phyloP scores from a whole-genome alignment of 1,140 invertebrate genomes.

The Drosophila pseudoobscura region DNA sequence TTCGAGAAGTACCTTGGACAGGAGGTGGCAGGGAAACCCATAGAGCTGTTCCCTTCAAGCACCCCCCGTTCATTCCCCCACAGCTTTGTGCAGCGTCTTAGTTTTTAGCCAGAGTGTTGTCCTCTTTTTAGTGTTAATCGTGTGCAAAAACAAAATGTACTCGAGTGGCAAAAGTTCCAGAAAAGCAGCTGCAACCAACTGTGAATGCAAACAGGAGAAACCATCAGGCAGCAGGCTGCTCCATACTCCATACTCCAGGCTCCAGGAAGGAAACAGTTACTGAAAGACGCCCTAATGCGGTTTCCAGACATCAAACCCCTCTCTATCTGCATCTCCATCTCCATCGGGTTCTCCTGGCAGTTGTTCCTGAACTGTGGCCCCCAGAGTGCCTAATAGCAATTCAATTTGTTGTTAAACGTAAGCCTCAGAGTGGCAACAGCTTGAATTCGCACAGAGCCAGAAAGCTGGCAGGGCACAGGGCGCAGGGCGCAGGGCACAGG shows the following conservation, averaged over 20 bases:
- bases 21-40: background rate
- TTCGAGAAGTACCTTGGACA: background rate
- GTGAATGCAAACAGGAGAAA: conserved; percentile 56
- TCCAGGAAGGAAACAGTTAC: conserved; percentile 16
- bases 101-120: conserved; percentile 40
- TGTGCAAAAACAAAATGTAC: conserved; percentile 73
- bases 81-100: conserved; percentile 42
- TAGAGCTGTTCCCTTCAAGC: no score
- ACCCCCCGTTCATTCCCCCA: background rate
- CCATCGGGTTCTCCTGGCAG: background rate
- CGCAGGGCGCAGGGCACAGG: background rate
- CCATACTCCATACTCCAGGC: background rate
- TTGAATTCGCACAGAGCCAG: conserved; percentile 1
- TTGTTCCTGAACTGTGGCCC: conserved; percentile 23
- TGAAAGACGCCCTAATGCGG: conserved; percentile 46
- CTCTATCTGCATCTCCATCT: background rate
- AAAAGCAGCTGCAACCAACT: conserved; percentile 41
- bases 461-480: background rate
- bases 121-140: conserved; percentile 64
- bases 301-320: conserved; percentile 40
- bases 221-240: background rate
- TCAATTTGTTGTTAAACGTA: conserved; percentile 49
- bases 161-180: conserved; percentile 68
- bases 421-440: conserved; percentile 34
- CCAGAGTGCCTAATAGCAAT: conserved; percentile 51